A percentile compares a stretch with the other conserved stretches of the same genome.
These are phyloP conservation scores for Pristionchus exspectatus DNA, from an alignment of 2,888 invertebrate species.

Conservation along the genomic window DNA sequence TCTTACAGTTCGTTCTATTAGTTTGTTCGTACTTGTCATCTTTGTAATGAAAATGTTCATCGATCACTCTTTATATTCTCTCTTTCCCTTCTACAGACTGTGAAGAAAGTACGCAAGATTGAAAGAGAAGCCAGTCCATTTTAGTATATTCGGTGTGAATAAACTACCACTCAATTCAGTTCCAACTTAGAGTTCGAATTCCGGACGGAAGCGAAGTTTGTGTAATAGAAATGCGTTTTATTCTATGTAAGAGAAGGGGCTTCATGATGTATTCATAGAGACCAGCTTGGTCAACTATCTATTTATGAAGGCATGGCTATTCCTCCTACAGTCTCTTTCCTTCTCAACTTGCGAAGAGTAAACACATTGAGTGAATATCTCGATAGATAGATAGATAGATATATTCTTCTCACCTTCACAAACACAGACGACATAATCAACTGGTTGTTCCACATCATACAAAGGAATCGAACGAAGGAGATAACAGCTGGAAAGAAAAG, in stretches of 20 bases:
- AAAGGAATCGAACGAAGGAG: conserved; percentile 25
- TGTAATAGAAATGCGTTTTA: background rate
- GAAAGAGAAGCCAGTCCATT: background rate
- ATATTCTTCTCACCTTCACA: background rate
- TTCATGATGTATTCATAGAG: background rate
- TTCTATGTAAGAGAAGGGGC: background rate
- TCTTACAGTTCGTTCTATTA: background rate
- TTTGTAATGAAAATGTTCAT: background rate
- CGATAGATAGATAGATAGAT: background rate
- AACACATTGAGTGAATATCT: too few species aligned
- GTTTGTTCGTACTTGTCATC: background rate
- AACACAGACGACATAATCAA: conserved; percentile 16
- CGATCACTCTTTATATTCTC: background rate
- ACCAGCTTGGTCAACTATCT: background rate
- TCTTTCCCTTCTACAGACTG: background rate
- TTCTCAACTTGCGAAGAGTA: background rate
- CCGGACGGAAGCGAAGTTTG: background rate
- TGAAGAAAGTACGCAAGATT: background rate
- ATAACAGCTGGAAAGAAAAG: background rate
- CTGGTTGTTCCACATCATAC: background rate
- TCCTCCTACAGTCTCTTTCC: background rate
- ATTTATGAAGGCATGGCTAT: background rate
- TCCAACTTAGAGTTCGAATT: background rate
- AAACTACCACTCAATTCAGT: background rate
- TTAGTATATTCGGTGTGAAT: background rate